Base-by-base conservation (phyloP, 1,140 invertebrate genomes). In the Bradysia coprophila region DNA sequence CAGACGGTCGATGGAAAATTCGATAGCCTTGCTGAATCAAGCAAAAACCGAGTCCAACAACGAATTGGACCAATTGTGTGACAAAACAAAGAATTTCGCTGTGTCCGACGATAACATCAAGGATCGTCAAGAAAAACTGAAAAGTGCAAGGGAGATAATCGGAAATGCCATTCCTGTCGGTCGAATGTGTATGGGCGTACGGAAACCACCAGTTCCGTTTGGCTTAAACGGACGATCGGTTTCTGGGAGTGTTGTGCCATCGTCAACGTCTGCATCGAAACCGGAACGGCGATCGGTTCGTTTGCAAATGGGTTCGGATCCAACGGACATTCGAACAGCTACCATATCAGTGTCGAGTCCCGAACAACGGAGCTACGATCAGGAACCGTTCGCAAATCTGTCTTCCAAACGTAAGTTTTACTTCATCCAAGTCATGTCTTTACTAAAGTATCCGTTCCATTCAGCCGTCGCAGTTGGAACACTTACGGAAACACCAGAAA, bases 141-240 rank as follows among this genome's bases (percentile, higher is more conserved):
- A 65, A 49, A 68, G 68, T 49, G 69, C 69, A 11, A 64, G 68
- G 41, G 65, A 62, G 53, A 69, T 72, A 39, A 72, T 72, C 44
- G 68, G 67, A 48, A 72, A 65, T 57, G 69, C 68, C 42, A 66
- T 72, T 49, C 45, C 45, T 21, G 46, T 51, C 55, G 56, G 46
- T 31, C 45, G 50, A 18, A 42, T 48, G 15, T 43, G 48, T 40
- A 50, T 50, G 45, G 43, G 43, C n/a, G 22, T 45, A 24, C 63
- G 68, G 45, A 72, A 72, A 54, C 70, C 71, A 4, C 70, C 69
- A 2, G 63, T 73, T 42, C 69, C 71, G 38, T 73, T 72, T 53
- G 68, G 69, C 15, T 11, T 19, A 20, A 43, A 43, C 31, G 63
- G 63, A 11, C 62, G 71, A n/a, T 63, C 61, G 3, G 59, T 62